Base-by-base conservation (phyloP, 2,888 invertebrate genomes). In the Platycheirus rosarum region DNA sequence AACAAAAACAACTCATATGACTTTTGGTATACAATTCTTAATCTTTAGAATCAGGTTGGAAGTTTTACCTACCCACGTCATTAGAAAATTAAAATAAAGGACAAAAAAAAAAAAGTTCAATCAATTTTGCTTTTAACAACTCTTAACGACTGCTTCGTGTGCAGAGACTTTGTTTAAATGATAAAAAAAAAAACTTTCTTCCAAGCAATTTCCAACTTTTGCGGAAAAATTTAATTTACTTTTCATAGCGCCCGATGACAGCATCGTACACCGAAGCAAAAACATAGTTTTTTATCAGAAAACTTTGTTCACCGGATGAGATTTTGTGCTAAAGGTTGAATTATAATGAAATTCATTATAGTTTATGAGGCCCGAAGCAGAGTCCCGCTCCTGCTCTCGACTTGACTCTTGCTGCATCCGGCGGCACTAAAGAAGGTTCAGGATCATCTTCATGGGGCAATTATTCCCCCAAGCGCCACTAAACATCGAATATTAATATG, bases 401-500 rank as follows among this genome's bases (percentile, higher is more conserved):
- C 42, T 49, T 26, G 14, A 40, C 49, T 49, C 13, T 49, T 37
- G 7, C 23, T 11, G 20, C 32, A 70, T 5, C 3, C n/a, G 13
- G 26, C 7, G 32, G 16, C 37, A 18, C 9, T 9, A 37, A 18
- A 60, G 11, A 26, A 5, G 2, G 14, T 35, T 16, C 53, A 20
- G 53, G 53, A 26, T 20, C 53, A 55, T 62, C 51, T 73, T 55
- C 46, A 9, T 35, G 69, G 40, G 57, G 29, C 23, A 80, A 76
- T 80, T 62, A 66, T 65, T 42, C 42, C 8, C 60, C 8, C 62
- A 40, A 70, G 32, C n/a, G n/a, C 51, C 20, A 70, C 62, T 35
- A 55, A 35, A 57, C 80, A 62, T 80, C 65, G 76, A 76, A 80
- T 76, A 76, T 80, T 80, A 76, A 80, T 80, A 80, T 80, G 80